Base-by-base conservation (phyloP, 2,888 invertebrate species). In the Dryocosmus kuriphilus region DNA sequence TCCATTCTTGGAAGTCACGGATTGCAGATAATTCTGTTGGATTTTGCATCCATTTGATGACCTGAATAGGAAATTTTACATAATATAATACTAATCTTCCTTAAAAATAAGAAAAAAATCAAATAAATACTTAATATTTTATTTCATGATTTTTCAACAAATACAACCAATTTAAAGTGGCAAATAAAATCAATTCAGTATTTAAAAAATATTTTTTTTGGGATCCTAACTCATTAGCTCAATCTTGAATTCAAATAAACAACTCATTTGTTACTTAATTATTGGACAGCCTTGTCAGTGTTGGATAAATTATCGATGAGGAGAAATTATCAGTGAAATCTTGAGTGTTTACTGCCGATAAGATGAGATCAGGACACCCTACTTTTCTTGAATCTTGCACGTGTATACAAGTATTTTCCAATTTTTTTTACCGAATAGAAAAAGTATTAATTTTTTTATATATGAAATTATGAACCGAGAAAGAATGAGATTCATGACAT, bases 31-130 rank as follows among this genome's bases (percentile, higher is more conserved):
- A 90, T 92, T 98, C 98, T 41, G 97, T 97, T 77, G 98, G 98
- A 88, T 96, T 97, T 92, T 98, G 98, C 97, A 98, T 98, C 98
- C 98, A 98, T 92, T 98, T 97, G 89, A 98, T 97, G 38, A 98
- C 98, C 94, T 96, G 38, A 62, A 78, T 76, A 27, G 30, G 75
- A 55, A 46, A n/a, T 16, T 60, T 16, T 8, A 51, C 8, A n/a
- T n/a, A 51, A 16, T 46, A 19, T 6, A 46, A 46, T 46, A 46
- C 7, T 19, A 11, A 38, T 38, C 14, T 38, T 38, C 38, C 14
- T 11, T 11, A 38, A 4, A 38, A 38, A 14, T 11, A 35, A 38
- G 14, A 38, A 14, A 0, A 38, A 35, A 38, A 11, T 38, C 11
- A 38, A 14, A 3, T 38, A 38, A 38, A 35, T 1, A 11, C 11